Evolutionary conservation across 2,888 invertebrate genomes (phyloP).

Genomic region (Rotaria sp.): DNA sequence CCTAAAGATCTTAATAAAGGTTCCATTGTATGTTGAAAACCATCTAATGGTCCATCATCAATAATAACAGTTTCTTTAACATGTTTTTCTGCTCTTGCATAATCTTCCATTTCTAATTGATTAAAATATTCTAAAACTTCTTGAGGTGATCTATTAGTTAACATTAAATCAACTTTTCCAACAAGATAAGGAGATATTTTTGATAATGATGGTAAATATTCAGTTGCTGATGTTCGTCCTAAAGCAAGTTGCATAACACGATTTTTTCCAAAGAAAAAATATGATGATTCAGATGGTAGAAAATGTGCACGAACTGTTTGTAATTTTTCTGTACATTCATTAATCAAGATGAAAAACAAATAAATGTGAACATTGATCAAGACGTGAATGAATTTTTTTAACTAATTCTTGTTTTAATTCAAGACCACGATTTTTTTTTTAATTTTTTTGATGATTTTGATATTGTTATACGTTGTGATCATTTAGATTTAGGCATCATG

Average conservation of each 20-base stretch:
- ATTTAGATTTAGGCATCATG: not conserved
- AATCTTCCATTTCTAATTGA: slow-evolving; percentile 60
- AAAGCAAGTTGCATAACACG: slow-evolving; percentile 85
- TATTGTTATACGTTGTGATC: not conserved
- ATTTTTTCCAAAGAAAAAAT: slow-evolving; percentile 87
- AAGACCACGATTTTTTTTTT: not conserved
- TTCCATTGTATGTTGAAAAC: slow-evolving; percentile 87
- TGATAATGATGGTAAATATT: slow-evolving; percentile 73
- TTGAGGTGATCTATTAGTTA: slow-evolving; percentile 74
- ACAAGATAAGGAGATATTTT: slow-evolving; percentile 65
- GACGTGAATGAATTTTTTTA: not conserved
- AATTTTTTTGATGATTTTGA: not conserved
- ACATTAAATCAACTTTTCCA: slow-evolving; percentile 81
- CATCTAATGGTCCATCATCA: slow-evolving; percentile 73
- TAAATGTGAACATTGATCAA: not conserved
- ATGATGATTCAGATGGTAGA: not conserved
- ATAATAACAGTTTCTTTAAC: slow-evolving; percentile 72
- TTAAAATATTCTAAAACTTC: slow-evolving; percentile 64
- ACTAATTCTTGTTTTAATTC: slow-evolving; percentile 26
- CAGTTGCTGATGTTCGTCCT: slow-evolving; percentile 73
- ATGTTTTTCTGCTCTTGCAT: slow-evolving; percentile 76
- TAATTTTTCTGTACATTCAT: slow-evolving; percentile 14
- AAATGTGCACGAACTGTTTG: not conserved
- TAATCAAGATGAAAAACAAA: not conserved
- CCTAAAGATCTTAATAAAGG: slow-evolving; percentile 85